Base-by-base conservation (phyloP, 1,140 invertebrate genomes). In the Lycorma delicatula region DNA sequence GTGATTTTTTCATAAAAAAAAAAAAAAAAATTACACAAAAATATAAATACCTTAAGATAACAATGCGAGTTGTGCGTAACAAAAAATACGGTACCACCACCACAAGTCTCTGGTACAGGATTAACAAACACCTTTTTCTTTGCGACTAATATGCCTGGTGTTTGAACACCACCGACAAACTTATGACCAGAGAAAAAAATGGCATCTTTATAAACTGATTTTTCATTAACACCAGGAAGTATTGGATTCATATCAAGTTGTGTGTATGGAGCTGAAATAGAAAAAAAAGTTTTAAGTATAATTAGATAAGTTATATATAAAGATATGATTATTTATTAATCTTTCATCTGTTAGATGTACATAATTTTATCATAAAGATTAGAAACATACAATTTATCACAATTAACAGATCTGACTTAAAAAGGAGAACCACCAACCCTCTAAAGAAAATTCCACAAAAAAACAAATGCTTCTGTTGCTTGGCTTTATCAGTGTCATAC, bases 161-260 rank as follows among this genome's bases (percentile, higher is more conserved):
- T 91, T 67, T 91, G 87, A 0, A 90, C 83, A 7, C 92, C 93
- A 1, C 93, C 93, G 36, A 93, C 78, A 71, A 95, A 93, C 70
- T 94, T 94, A 74, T 93, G 91, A 29, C 87, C 84, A 25, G 91
- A 91, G 67, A 95, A 91, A 69, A 91, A 93, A 44, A 95, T 79
- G 1, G 90, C 91, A 75, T 96, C 93, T 69, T 95, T 94, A 69
- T 84, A 81, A 4, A 86, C 84, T 51, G 84, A 76, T 25, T 80
- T 79, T 63, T 83, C 79, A 50, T 81, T 76, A 25, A 85, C 82
- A 26, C 80, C 80, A 2, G 80, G 74, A 48, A 85, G 70, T 56
- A 79, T 71, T 2, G 91, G 90, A 69, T 95, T 95, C 89, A 95
- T 92, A 65, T 93, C 85, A 59, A 95, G 81, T 36, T 79, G 75